A percentile compares a stretch with the other conserved stretches of the same genome.
Evolutionary conservation across 2,797 vertebrate genomes (phyloP).

Genomic region (Rhinoraja longicauda): DNA sequence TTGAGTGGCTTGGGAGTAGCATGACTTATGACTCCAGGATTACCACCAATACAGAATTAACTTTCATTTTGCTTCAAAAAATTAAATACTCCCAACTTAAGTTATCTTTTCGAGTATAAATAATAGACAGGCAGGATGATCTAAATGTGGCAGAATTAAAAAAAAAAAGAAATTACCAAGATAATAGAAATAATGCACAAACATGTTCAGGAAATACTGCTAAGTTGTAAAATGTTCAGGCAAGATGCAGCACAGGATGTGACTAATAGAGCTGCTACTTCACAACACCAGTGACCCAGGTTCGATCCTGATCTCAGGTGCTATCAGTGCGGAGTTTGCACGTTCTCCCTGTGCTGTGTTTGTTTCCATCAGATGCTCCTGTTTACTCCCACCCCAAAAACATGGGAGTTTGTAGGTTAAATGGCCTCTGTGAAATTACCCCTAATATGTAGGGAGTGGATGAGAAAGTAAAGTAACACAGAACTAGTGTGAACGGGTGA

Average conservation of each 20-base stretch:
- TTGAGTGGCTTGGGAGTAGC: not conserved
- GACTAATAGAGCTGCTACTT: too few species aligned
- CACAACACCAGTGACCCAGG: too few species aligned
- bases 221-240: not conserved
- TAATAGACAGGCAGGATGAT: not conserved
- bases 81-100: not conserved
- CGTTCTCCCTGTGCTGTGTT: too few species aligned
- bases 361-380: too few species aligned
- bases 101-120: not conserved
- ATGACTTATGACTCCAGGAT: not conserved
- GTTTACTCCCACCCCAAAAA: too few species aligned
- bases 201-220: not conserved
- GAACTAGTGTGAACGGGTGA: too few species aligned
- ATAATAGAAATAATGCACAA: not conserved
- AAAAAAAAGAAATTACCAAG: not conserved
- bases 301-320: too few species aligned
- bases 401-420: too few species aligned
- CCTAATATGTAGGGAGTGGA: too few species aligned
- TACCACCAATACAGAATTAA: not conserved
- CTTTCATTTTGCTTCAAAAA: not conserved
- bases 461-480: too few species aligned
- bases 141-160: not conserved
- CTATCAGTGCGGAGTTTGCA: too few species aligned
- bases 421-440: too few species aligned
- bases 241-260: not conserved